Percentiles rank a stretch among this genome's conserved stretches.
Evolutionary conservation across 2,797 vertebrate genomes (phyloP).

Genomic region (Girardinus metallicus): DNA sequence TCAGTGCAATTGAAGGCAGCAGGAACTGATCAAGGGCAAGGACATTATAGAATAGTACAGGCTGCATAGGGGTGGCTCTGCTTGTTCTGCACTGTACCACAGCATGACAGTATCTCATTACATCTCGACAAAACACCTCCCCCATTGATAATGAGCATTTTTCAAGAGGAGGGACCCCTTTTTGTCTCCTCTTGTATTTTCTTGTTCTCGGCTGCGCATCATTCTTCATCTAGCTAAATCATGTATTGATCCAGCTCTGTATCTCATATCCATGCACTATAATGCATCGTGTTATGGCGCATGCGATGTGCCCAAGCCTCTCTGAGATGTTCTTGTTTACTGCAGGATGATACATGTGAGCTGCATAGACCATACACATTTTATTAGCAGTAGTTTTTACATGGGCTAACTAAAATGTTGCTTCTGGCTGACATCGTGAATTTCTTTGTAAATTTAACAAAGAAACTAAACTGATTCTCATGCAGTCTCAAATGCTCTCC

Average conservation of each 20-base stretch:
- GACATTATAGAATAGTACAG: slow-evolving; percentile 79
- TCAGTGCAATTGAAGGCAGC: slow-evolving; percentile 80
- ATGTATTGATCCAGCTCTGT: slow-evolving; percentile 70
- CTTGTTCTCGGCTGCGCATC: slow-evolving; percentile 60
- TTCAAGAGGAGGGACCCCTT: slow-evolving; percentile 70
- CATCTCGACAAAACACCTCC: slow-evolving; percentile 82
- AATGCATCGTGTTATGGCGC: slow-evolving; percentile 59
- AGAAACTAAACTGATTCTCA: slow-evolving; percentile 54
- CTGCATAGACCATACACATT: slow-evolving; percentile 57
- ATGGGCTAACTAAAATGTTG: slow-evolving; percentile 70
- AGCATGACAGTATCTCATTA: slow-evolving; percentile 83
- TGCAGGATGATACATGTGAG: slow-evolving; percentile 40
- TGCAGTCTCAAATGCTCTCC: slow-evolving; percentile 12
- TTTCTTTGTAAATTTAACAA: slow-evolving; percentile 54
- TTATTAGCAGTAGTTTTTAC: slow-evolving; percentile 73
- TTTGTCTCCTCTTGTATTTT: slow-evolving; percentile 67
- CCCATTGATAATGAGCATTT: slow-evolving; percentile 82
- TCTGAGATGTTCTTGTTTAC: slow-evolving; percentile 52
- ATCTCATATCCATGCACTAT: slow-evolving; percentile 70
- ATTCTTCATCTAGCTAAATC: slow-evolving; percentile 76
- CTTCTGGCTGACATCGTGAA: slow-evolving; percentile 50
- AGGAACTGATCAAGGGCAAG: slow-evolving; percentile 82
- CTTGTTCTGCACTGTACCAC: slow-evolving; percentile 80
- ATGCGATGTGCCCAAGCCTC: slow-evolving; percentile 42
- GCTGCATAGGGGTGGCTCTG: slow-evolving; percentile 79